phyloP scores from a whole-genome alignment of 2,888 invertebrate genomes.

The Drosophila cognata region DNA sequence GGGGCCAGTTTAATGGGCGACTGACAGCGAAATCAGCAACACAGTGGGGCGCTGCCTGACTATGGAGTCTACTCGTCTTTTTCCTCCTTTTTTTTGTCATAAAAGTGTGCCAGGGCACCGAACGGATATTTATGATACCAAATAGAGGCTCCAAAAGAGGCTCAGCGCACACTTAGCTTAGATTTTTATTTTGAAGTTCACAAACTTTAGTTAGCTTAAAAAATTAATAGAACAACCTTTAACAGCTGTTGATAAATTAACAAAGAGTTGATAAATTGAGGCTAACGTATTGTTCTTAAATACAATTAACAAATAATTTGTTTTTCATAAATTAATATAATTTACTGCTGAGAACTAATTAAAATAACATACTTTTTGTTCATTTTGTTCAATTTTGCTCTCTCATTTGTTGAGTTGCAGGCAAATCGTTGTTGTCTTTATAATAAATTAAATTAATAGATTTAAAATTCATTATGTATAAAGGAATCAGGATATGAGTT shows the following conservation, averaged over 20 bases:
- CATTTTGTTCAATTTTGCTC: background rate
- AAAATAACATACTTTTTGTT: background rate
- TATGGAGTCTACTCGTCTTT: background rate
- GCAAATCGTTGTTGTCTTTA: background rate
- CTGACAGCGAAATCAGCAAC: constrained; percentile 38
- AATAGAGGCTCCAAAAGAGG: constrained; percentile 1
- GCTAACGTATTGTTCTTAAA: too few species aligned
- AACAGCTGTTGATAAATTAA: background rate
- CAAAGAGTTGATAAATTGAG: background rate
- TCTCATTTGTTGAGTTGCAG: background rate
- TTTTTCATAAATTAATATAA: background rate
- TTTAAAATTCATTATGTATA: too few species aligned
- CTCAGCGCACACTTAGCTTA: background rate
- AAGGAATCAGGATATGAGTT: too few species aligned
- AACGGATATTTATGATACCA: constrained; percentile 19
- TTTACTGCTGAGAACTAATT: background rate
- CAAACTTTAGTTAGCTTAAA: background rate
- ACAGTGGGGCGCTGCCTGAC: constrained; percentile 57
- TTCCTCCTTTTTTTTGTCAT: background rate
- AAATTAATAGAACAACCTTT: background rate
- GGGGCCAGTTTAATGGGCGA: constrained; percentile 60
- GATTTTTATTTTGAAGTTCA: constrained; percentile 3
- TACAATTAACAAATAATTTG: background rate
- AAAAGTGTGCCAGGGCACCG: constrained; percentile 25
- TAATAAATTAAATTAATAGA: background rate